These are phyloP conservation scores for Pteronotus mesoamericanus DNA, from an alignment of 2,797 vertebrate genomes.

Conservation along the genomic window DNA sequence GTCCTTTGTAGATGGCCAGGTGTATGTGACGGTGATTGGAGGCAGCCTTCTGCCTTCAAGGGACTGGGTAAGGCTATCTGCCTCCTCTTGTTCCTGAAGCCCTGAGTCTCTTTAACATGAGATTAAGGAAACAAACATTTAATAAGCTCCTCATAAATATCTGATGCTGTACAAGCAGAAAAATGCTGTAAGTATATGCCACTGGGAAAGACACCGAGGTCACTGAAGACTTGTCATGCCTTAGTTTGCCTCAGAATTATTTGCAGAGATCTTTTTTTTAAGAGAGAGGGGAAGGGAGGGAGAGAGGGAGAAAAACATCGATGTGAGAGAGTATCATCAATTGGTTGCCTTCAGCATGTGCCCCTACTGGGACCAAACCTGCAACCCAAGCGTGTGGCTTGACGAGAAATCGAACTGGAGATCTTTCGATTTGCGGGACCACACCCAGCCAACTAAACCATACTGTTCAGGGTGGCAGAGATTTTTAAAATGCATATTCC, in stretches of 20 bases:
- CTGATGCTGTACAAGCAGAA: neutral
- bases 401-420: neutral
- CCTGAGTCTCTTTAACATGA: slow-evolving; percentile 6
- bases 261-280: neutral
- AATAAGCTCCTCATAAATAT: neutral
- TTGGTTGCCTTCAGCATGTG: neutral
- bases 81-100: neutral
- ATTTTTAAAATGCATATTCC: neutral
- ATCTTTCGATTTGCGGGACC: neutral
- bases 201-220: neutral
- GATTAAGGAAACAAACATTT: neutral
- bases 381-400: neutral
- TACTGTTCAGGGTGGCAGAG: neutral
- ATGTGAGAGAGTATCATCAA: neutral
- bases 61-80: neutral
- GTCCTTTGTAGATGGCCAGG: neutral
- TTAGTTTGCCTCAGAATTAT: neutral
- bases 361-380: neutral
- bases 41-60: neutral
- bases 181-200: neutral
- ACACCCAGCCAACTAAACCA: neutral
- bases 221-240: neutral
- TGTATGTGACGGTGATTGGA: neutral
- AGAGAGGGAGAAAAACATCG: neutral
- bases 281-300: neutral